A percentile compares a stretch with the other conserved stretches of the same genome.
phyloP scores from a whole-genome alignment of 1,140 invertebrate genomes.

The Limonius californicus region DNA sequence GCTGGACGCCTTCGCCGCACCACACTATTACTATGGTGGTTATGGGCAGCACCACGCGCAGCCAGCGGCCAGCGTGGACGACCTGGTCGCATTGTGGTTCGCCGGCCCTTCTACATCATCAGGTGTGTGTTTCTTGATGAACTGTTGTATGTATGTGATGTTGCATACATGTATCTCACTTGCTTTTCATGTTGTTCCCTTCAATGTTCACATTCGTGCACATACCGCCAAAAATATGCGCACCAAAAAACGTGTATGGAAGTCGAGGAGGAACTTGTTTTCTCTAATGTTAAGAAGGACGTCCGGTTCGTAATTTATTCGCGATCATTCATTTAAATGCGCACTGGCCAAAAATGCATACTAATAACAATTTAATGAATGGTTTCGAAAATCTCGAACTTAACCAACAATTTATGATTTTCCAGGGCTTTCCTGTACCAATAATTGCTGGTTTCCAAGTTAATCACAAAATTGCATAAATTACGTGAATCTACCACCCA shows the following conservation, averaged over 20 bases:
- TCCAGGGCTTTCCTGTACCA: neutral
- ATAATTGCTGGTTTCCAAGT: constrained; percentile 20
- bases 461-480: constrained; percentile 19
- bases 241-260: no score
- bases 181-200: neutral
- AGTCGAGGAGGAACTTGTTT: no score
- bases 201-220: no score
- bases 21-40: constrained; percentile 50
- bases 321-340: no score
- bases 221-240: no score
- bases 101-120: constrained; percentile 47
- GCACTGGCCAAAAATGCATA: neutral
- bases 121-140: constrained; percentile 39
- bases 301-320: no score
- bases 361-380: constrained; percentile 2
- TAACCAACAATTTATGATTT: no score
- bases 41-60: constrained; percentile 46
- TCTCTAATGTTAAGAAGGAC: no score
- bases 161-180: neutral
- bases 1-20: constrained; percentile 32
- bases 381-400: no score
- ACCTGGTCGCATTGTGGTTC: constrained; percentile 54
- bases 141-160: neutral
- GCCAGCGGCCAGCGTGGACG: constrained; percentile 44
- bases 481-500: constrained; percentile 16